Conservation (phyloP, 1,140 invertebrate genomes). For the Chionoecetes opilio region DNA sequence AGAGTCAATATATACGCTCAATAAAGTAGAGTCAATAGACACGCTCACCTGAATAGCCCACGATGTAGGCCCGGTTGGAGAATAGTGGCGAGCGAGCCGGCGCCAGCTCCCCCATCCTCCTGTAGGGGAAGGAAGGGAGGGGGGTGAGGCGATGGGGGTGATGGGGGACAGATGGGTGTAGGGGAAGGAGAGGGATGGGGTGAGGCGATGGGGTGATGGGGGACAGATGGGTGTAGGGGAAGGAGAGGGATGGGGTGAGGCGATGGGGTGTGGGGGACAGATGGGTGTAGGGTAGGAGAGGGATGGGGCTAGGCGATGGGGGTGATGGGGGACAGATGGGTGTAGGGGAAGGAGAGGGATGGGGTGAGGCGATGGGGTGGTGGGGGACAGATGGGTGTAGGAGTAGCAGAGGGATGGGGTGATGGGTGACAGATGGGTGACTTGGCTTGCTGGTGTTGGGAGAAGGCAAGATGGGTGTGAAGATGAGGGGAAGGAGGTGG, state of each 20-base stretch:
- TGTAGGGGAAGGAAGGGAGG: neutral
- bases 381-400: neutral
- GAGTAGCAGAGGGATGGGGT: neutral
- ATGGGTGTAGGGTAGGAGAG: neutral
- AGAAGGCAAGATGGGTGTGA: no score
- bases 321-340: no score
- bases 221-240: neutral
- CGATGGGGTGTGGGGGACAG: neutral
- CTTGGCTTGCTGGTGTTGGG: no score
- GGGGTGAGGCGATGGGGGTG: neutral
- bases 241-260: neutral
- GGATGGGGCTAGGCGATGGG: no score
- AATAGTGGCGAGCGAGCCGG: constrained; percentile 3
- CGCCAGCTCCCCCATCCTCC: constrained; percentile 44
- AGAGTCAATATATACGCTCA: constrained; percentile 6
- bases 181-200: neutral
- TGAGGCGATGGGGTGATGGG: neutral
- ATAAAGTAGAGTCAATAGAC: neutral
- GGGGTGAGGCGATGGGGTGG: neutral
- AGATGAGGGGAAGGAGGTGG: no score
- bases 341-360: no score
- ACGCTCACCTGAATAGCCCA: constrained; percentile 51
- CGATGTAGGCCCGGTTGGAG: constrained; percentile 30
- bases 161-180: neutral
- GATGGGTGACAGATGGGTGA: no score